phyloP scores from a whole-genome alignment of 2,888 invertebrate genomes.

The Portevinia maculata region DNA sequence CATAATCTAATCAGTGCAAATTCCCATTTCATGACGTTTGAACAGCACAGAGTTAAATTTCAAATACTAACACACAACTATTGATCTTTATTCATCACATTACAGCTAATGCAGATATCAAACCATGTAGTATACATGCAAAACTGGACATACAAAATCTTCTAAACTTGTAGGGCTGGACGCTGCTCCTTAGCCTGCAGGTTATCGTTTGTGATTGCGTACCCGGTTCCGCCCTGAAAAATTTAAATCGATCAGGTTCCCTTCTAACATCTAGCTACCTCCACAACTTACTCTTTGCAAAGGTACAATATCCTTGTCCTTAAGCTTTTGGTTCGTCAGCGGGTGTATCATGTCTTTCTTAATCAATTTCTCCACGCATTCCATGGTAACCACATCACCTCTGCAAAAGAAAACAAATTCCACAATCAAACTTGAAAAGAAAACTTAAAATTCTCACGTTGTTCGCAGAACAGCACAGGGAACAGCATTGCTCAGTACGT shows the following conservation, averaged over 20 bases:
- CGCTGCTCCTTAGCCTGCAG: slow-evolving; percentile 92
- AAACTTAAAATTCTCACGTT: slow-evolving; percentile 85
- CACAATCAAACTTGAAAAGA: slow-evolving; percentile 8
- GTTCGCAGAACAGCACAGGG: slow-evolving; percentile 96
- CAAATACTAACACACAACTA: background rate
- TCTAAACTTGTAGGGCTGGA: slow-evolving; percentile 92
- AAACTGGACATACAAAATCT: background rate
- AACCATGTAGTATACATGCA: slow-evolving; percentile 16
- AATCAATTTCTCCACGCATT: slow-evolving; percentile 97
- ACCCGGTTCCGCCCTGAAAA: slow-evolving; percentile 95
- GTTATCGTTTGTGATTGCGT: slow-evolving; percentile 92
- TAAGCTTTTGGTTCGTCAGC: slow-evolving; percentile 91
- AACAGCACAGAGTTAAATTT: too few relatives aligned
- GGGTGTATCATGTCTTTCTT: slow-evolving; percentile 99
- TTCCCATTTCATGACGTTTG: too few relatives aligned
- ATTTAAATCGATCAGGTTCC: slow-evolving; percentile 1
- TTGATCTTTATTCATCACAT: background rate
- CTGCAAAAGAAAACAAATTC: slow-evolving; percentile 84
- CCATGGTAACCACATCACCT: slow-evolving; percentile 97
- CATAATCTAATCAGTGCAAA: too few relatives aligned
- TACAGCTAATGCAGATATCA: background rate
- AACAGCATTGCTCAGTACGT: slow-evolving; percentile 96
- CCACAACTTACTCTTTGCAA: slow-evolving; percentile 89
- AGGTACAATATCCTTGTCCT: slow-evolving; percentile 95
- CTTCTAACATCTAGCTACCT: background rate